Conservation (phyloP, 2,888 invertebrate species). For the Melanchra persicariae region DNA sequence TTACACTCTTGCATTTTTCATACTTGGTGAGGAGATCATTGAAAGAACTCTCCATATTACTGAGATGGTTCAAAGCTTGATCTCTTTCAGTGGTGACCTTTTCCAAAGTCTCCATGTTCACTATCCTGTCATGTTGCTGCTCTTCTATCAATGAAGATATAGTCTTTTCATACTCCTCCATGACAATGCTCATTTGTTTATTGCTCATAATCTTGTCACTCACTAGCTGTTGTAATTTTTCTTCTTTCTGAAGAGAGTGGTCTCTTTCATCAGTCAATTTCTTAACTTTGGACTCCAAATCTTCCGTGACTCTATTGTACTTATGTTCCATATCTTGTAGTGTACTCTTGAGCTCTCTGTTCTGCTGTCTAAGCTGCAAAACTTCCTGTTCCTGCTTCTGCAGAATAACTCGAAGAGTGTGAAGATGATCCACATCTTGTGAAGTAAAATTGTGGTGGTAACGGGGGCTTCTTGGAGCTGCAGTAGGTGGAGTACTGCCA, state of each 20-base stretch:
- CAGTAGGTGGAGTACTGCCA: slow-evolving; percentile 83
- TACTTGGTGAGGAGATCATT: slow-evolving; percentile 91
- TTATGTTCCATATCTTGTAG: slow-evolving; percentile 81
- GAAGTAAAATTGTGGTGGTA: slow-evolving; percentile 60
- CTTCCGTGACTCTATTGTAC: slow-evolving; percentile 77
- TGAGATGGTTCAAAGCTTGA: slow-evolving; percentile 90
- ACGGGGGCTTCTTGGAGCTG: slow-evolving; percentile 82
- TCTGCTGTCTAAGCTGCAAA: slow-evolving; percentile 81
- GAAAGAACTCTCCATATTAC: slow-evolving; percentile 91
- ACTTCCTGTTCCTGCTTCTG: slow-evolving; percentile 87
- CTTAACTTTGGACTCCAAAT: slow-evolving; percentile 79
- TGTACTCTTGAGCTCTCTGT: slow-evolving; percentile 81
- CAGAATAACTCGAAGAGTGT: slow-evolving; percentile 80
- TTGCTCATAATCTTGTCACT: slow-evolving; percentile 83
- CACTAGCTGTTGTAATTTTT: slow-evolving; percentile 80
- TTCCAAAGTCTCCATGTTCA: slow-evolving; percentile 85
- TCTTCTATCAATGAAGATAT: slow-evolving; percentile 94
- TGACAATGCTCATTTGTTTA: slow-evolving; percentile 92
- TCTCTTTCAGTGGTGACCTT: slow-evolving; percentile 90
- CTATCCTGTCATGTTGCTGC: slow-evolving; percentile 92
- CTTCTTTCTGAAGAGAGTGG: slow-evolving; percentile 76
- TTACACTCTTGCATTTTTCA: slow-evolving; percentile 91
- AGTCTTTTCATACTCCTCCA: slow-evolving; percentile 95
- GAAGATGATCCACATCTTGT: slow-evolving; percentile 77
- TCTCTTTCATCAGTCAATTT: slow-evolving; percentile 82